Evolutionary conservation across 2,113 vertebrate species (phyloP), one percentile per base, ranked within the genome.

Genomic region (Ondatra zibethicus): DNA sequence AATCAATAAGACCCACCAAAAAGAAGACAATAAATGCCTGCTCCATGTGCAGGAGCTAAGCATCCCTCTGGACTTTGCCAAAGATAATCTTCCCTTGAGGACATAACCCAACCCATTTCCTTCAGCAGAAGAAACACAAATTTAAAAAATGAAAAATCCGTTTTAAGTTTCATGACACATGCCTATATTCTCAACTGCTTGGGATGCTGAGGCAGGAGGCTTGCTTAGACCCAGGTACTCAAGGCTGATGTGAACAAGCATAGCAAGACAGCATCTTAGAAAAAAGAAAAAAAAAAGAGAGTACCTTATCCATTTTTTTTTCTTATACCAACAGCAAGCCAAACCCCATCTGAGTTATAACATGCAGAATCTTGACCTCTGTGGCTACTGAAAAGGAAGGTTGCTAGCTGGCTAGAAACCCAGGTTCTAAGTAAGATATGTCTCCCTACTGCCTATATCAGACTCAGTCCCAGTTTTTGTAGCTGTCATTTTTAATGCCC

Each of bases 391-490:
- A 17, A 80, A 90, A 77, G 88, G 29, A 93, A 93, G 12, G n/a
- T 52, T 91, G 42, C 77, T 89, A 70, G n/a, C 80, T 76, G 45
- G 16, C 63, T 92, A 93, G 84, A 76, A 76, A 29, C 94, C 73
- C 86, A n/a, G 96, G 45, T 95, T 42, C 93, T 95, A 84, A 3
- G 78, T 52, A 72, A 72, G n/a, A 42, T 76, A 23, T 63, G 81
- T 92, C 96, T 97, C 89, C 86, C 50, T 72, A 55, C 45, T 96
- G 65, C 77, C 75, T 65, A 61, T 95, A 94, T 88, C 45, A 95
- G 80, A 97, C 55, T 89, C 96, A 73, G 97, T 96, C 93, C 93
- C 63, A 82, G 85, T 39, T 45, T 36, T 85, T 86, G 29, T n/a
- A 29, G 25, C 29, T 58, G 52, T 27, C 27, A 23, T 63, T 21